These are phyloP conservation scores for Actinia equina DNA, from an alignment of 64 coral and sea anemone species.

Conservation along the genomic window DNA sequence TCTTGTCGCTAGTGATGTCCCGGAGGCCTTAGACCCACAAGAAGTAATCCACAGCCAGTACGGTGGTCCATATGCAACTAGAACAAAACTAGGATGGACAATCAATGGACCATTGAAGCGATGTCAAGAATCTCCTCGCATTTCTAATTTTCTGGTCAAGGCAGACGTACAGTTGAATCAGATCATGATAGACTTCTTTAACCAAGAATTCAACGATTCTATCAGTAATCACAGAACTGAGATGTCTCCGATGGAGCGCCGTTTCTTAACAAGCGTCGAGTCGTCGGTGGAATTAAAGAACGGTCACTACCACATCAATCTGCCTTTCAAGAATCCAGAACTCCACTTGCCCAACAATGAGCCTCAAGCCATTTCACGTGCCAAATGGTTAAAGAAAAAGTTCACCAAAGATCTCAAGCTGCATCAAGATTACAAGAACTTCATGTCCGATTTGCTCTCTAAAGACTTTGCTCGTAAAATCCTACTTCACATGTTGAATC, in stretches of 20 bases:
- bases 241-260: slow-evolving; percentile 17
- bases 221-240: background rate
- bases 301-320: background rate
- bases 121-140: background rate
- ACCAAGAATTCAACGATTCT: slow-evolving; percentile 33
- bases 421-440: slow-evolving; percentile 19
- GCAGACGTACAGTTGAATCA: background rate
- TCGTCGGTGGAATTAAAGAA: slow-evolving; percentile 5
- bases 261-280: slow-evolving; percentile 25
- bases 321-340: background rate
- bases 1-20: background rate
- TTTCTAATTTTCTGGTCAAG: background rate
- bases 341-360: background rate
- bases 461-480: slow-evolving; percentile 26
- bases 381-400: slow-evolving; percentile 1
- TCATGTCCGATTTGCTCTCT: slow-evolving; percentile 22
- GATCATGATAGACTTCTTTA: slow-evolving; percentile 17
- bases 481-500: background rate
- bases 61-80: background rate
- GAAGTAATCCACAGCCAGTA: background rate
- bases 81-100: background rate
- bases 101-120: background rate
- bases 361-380: slow-evolving; percentile 7
- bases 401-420: slow-evolving; percentile 5
- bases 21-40: background rate